phyloP scores from a whole-genome alignment of 2,888 invertebrate genomes.

The Morpho achilles region DNA sequence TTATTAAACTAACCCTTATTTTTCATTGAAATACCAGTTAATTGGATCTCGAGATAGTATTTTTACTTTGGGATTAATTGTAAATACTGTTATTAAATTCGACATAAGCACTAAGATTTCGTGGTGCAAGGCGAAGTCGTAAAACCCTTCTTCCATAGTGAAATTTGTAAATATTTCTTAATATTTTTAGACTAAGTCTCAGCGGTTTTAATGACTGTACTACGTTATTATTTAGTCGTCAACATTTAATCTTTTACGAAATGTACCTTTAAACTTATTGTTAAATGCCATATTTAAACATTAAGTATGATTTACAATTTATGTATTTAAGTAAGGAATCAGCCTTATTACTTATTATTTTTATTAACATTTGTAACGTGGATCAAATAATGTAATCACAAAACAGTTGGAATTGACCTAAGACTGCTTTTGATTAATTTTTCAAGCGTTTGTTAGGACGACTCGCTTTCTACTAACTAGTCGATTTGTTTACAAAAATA shows the following conservation, averaged over 20 bases:
- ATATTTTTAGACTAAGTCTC: slow-evolving; percentile 57
- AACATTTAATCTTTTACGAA: slow-evolving; percentile 71
- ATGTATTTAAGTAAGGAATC: slow-evolving; percentile 34
- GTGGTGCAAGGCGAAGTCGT: slow-evolving; percentile 53
- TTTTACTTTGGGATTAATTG: slow-evolving; percentile 62
- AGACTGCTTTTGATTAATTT: slow-evolving; percentile 66
- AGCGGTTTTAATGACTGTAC: slow-evolving; percentile 68
- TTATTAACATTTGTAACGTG: slow-evolving; percentile 59
- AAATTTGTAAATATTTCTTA: slow-evolving; percentile 77
- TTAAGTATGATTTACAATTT: slow-evolving; percentile 65
- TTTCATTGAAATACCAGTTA: slow-evolving; percentile 44
- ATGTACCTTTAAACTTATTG: slow-evolving; percentile 72
- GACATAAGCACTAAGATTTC: slow-evolving; percentile 58
- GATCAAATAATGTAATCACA: slow-evolving; percentile 31
- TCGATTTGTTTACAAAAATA: slow-evolving; percentile 31
- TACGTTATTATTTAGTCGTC: slow-evolving; percentile 65
- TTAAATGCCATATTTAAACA: slow-evolving; percentile 77
- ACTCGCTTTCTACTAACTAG: slow-evolving; percentile 39
- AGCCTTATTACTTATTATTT: slow-evolving; percentile 39
- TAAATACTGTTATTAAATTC: slow-evolving; percentile 71
- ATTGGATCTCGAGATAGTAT: slow-evolving; percentile 56
- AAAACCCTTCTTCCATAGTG: slow-evolving; percentile 75
- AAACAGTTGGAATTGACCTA: slow-evolving; percentile 71
- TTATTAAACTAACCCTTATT: slow-evolving; percentile 45
- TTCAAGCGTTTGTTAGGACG: slow-evolving; percentile 41